A percentile compares a stretch with the other conserved stretches of the same genome.
These are phyloP conservation scores for Polydrusus tereticollis DNA, from an alignment of 2,888 invertebrate species.

Conservation along the genomic window DNA sequence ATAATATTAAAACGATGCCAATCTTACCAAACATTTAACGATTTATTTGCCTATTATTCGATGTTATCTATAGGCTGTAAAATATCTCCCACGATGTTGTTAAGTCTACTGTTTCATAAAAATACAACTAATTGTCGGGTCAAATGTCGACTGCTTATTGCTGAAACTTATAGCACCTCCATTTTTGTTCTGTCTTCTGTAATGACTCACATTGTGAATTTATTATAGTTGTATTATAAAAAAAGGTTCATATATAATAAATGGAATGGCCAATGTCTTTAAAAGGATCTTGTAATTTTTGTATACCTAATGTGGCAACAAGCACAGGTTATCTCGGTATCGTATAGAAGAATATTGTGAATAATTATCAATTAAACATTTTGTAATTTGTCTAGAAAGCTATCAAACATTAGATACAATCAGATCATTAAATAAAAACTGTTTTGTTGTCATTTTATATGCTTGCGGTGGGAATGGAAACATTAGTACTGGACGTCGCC, in stretches of 20 bases:
- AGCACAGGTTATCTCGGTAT: not conserved
- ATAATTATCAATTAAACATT: not conserved
- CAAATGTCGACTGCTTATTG: conserved; percentile 9
- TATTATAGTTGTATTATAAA: not conserved
- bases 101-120: conserved; percentile 15
- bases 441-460: too few relatives aligned
- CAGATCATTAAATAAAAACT: too few relatives aligned
- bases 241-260: not conserved
- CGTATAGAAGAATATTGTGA: not conserved
- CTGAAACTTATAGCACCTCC: conserved; percentile 25
- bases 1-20: too few relatives aligned
- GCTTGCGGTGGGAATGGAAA: too few relatives aligned
- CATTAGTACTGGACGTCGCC: too few relatives aligned
- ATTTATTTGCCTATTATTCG: too few relatives aligned
- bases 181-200: conserved; percentile 7
- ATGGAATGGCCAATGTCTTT: conserved; percentile 18
- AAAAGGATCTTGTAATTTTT: conserved; percentile 17
- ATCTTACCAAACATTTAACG: too few relatives aligned
- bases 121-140: conserved; percentile 15
- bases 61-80: too few relatives aligned
- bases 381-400: not conserved
- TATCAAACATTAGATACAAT: too few relatives aligned
- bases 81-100: conserved; percentile 15
- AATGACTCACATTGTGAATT: conserved; percentile 17
- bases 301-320: conserved; percentile 16